Percentiles rank a stretch among this genome's conserved stretches.
Evolutionary conservation across 2,113 vertebrate species (phyloP).

Genomic region (Psittacus erithacus): DNA sequence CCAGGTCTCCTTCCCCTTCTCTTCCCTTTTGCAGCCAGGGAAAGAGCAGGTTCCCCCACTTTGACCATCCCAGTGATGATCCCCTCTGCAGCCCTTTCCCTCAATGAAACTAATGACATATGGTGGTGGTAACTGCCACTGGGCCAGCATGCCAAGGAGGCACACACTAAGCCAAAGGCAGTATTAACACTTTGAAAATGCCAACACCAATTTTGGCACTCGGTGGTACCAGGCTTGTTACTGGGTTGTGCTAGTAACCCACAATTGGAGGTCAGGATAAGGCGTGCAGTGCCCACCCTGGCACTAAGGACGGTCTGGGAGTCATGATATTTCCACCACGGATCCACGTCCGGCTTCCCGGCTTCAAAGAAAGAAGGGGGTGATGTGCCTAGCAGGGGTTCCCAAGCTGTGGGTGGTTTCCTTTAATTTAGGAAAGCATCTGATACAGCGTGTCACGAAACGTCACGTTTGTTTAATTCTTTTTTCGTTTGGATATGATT

Average conservation of each 20-base stretch:
- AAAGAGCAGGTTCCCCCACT: fast-evolving
- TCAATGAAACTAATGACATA: fast-evolving
- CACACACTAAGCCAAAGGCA: not conserved
- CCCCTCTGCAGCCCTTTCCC: fast-evolving
- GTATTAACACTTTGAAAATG: fast-evolving
- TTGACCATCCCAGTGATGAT: not conserved
- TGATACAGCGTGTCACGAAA: constrained; percentile 53
- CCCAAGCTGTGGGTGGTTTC: constrained; percentile 54
- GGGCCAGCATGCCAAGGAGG: fast-evolving
- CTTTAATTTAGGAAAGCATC: constrained; percentile 52
- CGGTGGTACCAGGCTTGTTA: fast-evolving
- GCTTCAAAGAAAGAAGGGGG: constrained; percentile 53
- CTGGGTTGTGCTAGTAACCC: not conserved
- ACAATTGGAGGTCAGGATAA: not conserved
- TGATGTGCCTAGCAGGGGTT: constrained; percentile 49
- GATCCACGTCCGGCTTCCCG: not conserved
- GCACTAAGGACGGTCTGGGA: not conserved
- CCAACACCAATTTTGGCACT: fast-evolving
- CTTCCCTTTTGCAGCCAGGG: not conserved
- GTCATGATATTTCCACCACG: not conserved
- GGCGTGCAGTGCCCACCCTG: not conserved
- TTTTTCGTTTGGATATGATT: constrained; percentile 63
- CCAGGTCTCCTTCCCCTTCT: fast-evolving
- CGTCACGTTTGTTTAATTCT: constrained; percentile 54
- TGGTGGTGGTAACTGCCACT: not conserved